Evolutionary conservation across 2,113 vertebrate genomes (phyloP), one percentile per base, ranked within the genome.

Genomic region (Puntigrus tetrazona): DNA sequence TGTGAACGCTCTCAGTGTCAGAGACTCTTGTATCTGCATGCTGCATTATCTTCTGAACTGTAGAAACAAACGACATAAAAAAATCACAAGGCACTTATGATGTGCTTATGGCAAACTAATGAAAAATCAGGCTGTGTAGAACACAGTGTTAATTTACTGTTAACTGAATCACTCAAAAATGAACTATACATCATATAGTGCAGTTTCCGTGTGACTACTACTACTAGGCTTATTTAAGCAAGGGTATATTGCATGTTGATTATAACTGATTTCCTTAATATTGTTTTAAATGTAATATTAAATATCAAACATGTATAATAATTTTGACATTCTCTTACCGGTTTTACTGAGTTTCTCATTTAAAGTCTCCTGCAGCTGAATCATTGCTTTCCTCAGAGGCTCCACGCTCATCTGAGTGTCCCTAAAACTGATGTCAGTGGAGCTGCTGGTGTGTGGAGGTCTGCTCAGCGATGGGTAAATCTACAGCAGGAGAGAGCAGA

Each of bases 401-500:
- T 0, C 0, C 61, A 0, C 61, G 34, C 29, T 65, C 61, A 0
- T 16, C 16, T 65, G 61, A 18, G 61, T 65, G 61, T 65, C 29
- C 7, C 2, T 4, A 47, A 47, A 16, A 65, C 29, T 34, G 61
- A 65, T 34, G 14, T 65, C 61, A 65, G 61, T 4, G 2, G 5
- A 18, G 61, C 61, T 31, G 29, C 14, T 65, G 27, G 29, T 65
- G 61, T 3, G 5, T 65, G 14, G 1, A 65, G 61, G 61, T 65
- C 29, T 34, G 61, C 14, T 65, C 29, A 34, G 29, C 3, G 61
- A 65, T 29, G 14, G 29, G 61, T 34, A 34, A 18, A 31, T 65
- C 61, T 65, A 65, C 61, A 65, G 61, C 27, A 65, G 61, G 61
- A 65, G 27, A 65, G 29, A 65, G 61, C 61, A 65, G 61, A 65